A percentile compares a stretch with the other conserved stretches of the same genome.
phyloP scores from a whole-genome alignment of 2,888 invertebrate genomes.

The Meganola albula region DNA sequence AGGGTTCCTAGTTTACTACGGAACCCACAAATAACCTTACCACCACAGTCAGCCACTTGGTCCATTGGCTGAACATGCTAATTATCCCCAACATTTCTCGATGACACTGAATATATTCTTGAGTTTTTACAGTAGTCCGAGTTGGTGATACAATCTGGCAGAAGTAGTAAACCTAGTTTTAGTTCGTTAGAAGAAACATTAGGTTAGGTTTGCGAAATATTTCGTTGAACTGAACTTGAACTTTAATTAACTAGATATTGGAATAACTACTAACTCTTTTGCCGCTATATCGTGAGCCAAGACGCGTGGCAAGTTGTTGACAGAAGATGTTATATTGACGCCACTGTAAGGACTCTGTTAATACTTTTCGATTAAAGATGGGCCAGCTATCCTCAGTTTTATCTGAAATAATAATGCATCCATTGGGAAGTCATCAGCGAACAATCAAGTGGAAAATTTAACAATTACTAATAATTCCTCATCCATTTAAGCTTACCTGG shows the following conservation, averaged over 20 bases:
- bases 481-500: too few species aligned
- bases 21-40: too few species aligned
- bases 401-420: too few species aligned
- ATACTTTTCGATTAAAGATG: constrained; percentile 43
- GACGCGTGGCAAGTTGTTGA: constrained; percentile 46
- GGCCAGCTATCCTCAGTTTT: constrained; percentile 43
- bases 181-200: too few species aligned
- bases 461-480: too few species aligned
- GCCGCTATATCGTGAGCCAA: constrained; percentile 49
- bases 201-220: too few species aligned
- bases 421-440: too few species aligned
- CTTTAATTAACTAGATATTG: too few species aligned
- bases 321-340: constrained; percentile 62
- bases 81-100: constrained; percentile 56
- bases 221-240: too few species aligned
- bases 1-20: too few species aligned
- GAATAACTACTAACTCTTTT: constrained; percentile 50
- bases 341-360: constrained; percentile 61
- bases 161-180: too few species aligned
- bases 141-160: constrained; percentile 54
- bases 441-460: too few species aligned
- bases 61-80: constrained; percentile 61
- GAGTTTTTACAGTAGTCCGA: constrained; percentile 44
- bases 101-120: constrained; percentile 46
- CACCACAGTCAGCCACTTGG: constrained; percentile 55